Percentiles rank a stretch among this genome's conserved stretches.
These are phyloP conservation scores for Pangasius larnaudii DNA, from an alignment of 2,797 vertebrate species.

Conservation along the genomic window DNA sequence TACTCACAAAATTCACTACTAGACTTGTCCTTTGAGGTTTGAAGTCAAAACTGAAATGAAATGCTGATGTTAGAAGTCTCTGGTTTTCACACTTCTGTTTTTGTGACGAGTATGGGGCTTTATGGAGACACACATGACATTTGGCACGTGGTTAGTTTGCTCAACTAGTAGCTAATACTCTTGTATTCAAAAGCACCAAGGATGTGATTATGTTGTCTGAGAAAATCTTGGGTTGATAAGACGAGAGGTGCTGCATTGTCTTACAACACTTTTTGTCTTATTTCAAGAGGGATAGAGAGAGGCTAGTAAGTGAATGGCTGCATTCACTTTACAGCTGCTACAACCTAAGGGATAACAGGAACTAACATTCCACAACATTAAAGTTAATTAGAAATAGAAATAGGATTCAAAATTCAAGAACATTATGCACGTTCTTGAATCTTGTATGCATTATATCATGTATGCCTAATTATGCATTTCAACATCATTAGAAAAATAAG, in stretches of 20 bases:
- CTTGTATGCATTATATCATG: too few species aligned
- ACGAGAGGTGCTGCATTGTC: neutral
- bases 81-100: neutral
- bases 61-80: neutral
- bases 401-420: too few species aligned
- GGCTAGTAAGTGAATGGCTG: neutral
- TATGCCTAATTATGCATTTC: too few species aligned
- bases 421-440: too few species aligned
- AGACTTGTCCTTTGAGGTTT: neutral
- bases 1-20: neutral
- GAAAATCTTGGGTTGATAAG: neutral
- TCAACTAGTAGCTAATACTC: neutral
- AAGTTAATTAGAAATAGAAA: neutral
- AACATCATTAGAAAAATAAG: too few species aligned
- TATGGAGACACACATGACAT: too few species aligned
- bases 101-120: too few species aligned
- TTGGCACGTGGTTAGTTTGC: neutral
- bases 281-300: neutral
- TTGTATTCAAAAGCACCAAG: neutral
- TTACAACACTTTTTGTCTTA: neutral
- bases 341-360: neutral
- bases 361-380: neutral
- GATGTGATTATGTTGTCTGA: neutral
- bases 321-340: neutral
- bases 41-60: neutral